These are phyloP conservation scores for Delphinapterus leucas DNA, from an alignment of 2,113 vertebrate species.

Conservation along the genomic window DNA sequence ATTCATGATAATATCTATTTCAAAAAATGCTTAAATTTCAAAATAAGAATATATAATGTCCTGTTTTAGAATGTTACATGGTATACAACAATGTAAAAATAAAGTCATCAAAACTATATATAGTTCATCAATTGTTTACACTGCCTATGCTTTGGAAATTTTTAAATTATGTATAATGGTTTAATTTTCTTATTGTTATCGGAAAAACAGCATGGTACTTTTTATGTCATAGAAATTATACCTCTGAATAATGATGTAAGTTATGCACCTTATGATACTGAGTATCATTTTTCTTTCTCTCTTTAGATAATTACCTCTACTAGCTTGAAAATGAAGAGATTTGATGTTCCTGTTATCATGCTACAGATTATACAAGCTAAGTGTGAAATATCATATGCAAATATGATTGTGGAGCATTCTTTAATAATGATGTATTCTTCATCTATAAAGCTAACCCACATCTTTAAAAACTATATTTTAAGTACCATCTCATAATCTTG, in stretches of 20 bases:
- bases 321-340: neutral
- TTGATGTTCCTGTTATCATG: neutral
- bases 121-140: neutral
- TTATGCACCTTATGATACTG: neutral
- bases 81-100: neutral
- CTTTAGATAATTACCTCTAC: neutral
- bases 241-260: neutral
- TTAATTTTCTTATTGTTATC: neutral
- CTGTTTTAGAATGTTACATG: neutral
- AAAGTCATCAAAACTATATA: neutral
- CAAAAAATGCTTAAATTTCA: neutral
- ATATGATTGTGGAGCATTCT: neutral
- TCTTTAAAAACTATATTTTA: neutral
- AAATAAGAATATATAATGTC: neutral
- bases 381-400: neutral
- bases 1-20: neutral
- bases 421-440: neutral
- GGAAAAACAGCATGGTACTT: neutral
- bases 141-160: neutral
- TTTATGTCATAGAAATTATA: neutral
- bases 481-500: neutral
- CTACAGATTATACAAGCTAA: neutral
- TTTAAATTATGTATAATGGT: neutral
- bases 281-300: neutral
- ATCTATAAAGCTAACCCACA: neutral